Conservation (phyloP, 2,797 vertebrate genomes). For the Cheirogaleus major region DNA sequence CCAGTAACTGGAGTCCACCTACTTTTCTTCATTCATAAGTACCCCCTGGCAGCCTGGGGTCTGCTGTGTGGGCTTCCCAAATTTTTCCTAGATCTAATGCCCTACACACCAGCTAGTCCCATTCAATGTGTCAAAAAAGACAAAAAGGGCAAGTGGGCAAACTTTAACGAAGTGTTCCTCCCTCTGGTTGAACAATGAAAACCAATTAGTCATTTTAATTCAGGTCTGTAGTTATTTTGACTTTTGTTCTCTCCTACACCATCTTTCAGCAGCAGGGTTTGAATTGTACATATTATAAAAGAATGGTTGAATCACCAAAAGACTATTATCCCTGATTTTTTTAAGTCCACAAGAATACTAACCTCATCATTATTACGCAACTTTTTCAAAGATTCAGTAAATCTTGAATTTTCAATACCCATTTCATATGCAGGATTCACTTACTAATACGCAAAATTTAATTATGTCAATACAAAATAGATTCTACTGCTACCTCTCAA, state of each 20-base stretch:
- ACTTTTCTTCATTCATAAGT: background rate
- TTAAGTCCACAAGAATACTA: conserved; percentile 39
- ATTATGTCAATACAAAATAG: conserved; percentile 49
- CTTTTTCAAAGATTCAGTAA: conserved; percentile 47
- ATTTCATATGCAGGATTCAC: conserved; percentile 30
- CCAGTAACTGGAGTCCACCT: background rate
- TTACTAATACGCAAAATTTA: conserved; percentile 57
- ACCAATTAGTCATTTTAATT: conserved; percentile 68
- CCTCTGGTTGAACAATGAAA: conserved; percentile 57
- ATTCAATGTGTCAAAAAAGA: conserved; percentile 49
- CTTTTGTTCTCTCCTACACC: conserved; percentile 63
- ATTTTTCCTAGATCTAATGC: background rate
- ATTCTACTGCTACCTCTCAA: background rate
- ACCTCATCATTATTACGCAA: conserved; percentile 58
- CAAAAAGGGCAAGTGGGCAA: conserved; percentile 46
- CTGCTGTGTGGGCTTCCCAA: background rate
- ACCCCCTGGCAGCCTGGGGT: background rate
- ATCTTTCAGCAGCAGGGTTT: conserved; percentile 40
- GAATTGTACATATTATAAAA: conserved; percentile 55
- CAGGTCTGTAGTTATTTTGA: conserved; percentile 52
- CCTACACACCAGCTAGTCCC: conserved; percentile 1
- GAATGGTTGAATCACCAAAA: conserved; percentile 63
- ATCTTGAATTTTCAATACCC: conserved; percentile 31
- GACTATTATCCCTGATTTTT: conserved; percentile 43
- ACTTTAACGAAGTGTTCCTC: conserved; percentile 38